Evolutionary conservation across 2,113 vertebrate species (phyloP), one percentile per base, ranked within the genome.

Genomic region (Meles meles): DNA sequence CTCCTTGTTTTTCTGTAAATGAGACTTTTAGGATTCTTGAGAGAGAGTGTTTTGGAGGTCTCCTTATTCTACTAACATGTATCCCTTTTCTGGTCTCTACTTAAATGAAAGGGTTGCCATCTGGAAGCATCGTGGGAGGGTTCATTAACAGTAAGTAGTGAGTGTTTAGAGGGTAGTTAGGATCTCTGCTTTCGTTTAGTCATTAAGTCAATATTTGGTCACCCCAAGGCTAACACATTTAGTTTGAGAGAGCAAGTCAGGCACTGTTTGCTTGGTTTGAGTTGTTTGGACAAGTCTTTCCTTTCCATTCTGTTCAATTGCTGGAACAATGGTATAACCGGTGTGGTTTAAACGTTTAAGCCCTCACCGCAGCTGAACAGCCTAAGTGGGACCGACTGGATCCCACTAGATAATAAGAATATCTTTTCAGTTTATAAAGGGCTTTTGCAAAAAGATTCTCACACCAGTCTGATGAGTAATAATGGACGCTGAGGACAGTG

Each of bases 201-300:
- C 74, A 59, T 87, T 88, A 82, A 20, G 83, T 92, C 84, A 96
- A 71, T 94, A 96, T 89, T 94, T 81, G 88, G 63, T 67, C 61
- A 81, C 27, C 63, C 71, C 3, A 52, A 84, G n/a, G 39, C 69
- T 72, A 49, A 65, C 65, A 39, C 88, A 74, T 92, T 96, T 86
- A 37, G 20, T 63, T 47, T 65, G 15, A 87, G 44, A 77, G 80
- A 87, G 52, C 49, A 49, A 83, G 92, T 85, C 55, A 92, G 55
- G 39, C 20, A 84, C 52, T 83, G 49, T 90, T 83, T 88, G 76
- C 82, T 91, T 84, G 76, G 67, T 49, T 85, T 90, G 90, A 80
- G 31, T 95, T 57, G 77, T 87, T 94, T 97, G 57, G 31, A 89
- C 84, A 97, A 82, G 85, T 90, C 79, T 88, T 94, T 88, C 55